A percentile compares a stretch with the other conserved stretches of the same genome.
phyloP scores from a whole-genome alignment of 2,797 vertebrate genomes.

The Huso huso region DNA sequence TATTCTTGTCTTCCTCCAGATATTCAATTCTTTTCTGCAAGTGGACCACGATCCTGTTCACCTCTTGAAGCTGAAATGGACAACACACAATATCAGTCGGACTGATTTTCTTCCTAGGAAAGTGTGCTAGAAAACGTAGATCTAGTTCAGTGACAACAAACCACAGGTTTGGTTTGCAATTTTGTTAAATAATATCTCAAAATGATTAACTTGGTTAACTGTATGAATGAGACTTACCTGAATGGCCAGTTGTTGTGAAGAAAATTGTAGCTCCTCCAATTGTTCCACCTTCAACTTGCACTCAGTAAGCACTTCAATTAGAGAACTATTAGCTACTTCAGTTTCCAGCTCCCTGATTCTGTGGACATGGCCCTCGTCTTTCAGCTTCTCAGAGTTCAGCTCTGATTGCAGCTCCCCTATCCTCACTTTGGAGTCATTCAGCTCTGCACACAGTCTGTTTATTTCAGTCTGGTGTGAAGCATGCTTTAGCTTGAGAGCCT shows the following conservation, averaged over 20 bases:
- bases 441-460: constrained; percentile 4
- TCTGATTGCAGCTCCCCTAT: constrained; percentile 7
- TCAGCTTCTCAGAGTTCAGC: constrained; percentile 11
- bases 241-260: constrained; percentile 27
- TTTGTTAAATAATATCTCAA: too few species aligned
- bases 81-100: not conserved
- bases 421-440: constrained; percentile 15
- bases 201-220: too few species aligned
- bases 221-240: constrained; percentile 27
- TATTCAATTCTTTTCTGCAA: constrained; percentile 30
- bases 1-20: constrained; percentile 26
- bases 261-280: constrained; percentile 32
- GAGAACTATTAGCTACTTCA: constrained; percentile 15
- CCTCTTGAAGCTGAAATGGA: constrained; percentile 32
- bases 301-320: constrained; percentile 33
- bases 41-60: constrained; percentile 26
- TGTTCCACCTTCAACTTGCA: constrained; percentile 40
- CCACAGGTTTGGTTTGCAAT: too few species aligned
- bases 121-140: too few species aligned
- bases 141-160: too few species aligned
- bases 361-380: constrained; percentile 2
- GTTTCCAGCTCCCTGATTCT: constrained; percentile 12
- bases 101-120: too few species aligned
- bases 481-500: constrained; percentile 21
- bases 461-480: constrained; percentile 16